Percentiles rank a stretch among this genome's conserved stretches.
Evolutionary conservation across 2,113 vertebrate species (phyloP).

Genomic region (Tetrax tetrax): DNA sequence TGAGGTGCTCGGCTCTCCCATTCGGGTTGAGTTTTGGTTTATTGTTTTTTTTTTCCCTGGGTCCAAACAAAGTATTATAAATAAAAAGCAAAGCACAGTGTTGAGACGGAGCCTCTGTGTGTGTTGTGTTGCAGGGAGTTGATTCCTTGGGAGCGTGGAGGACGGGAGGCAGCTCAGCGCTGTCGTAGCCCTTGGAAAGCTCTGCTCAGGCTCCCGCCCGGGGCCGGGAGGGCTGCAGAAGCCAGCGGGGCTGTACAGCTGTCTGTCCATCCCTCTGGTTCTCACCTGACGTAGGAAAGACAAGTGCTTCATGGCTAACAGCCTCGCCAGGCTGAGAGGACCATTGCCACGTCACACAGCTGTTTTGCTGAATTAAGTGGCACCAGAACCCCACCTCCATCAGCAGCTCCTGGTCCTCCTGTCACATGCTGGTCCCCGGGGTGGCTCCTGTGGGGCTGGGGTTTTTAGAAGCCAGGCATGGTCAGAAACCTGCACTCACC

Average conservation of each 20-base stretch:
- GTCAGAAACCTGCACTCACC: not conserved
- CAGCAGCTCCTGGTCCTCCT: not conserved
- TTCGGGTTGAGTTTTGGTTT: not conserved
- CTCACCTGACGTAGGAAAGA: not conserved
- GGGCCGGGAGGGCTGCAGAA: not conserved
- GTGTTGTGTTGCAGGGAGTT: not conserved
- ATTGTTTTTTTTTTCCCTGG: not conserved
- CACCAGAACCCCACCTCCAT: not conserved
- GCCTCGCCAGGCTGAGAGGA: not conserved
- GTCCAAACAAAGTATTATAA: conserved; percentile 23
- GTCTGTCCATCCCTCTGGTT: not conserved
- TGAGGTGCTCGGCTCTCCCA: not conserved
- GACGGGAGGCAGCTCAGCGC: not conserved
- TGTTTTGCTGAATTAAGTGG: not conserved
- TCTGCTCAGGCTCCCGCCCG: not conserved
- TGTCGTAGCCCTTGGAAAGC: not conserved
- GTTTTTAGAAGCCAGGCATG: not conserved
- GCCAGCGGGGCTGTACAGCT: not conserved
- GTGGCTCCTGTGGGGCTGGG: not conserved
- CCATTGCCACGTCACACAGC: not conserved
- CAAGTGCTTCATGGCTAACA: not conserved
- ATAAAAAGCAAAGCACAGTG: conserved; percentile 38
- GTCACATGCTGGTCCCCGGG: not conserved
- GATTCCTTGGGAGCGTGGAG: not conserved
- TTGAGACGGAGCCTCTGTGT: not conserved